Evolutionary conservation across 2,113 vertebrate species (phyloP), one percentile per base, ranked within the genome.

Genomic region (Struthidea cinerea): DNA sequence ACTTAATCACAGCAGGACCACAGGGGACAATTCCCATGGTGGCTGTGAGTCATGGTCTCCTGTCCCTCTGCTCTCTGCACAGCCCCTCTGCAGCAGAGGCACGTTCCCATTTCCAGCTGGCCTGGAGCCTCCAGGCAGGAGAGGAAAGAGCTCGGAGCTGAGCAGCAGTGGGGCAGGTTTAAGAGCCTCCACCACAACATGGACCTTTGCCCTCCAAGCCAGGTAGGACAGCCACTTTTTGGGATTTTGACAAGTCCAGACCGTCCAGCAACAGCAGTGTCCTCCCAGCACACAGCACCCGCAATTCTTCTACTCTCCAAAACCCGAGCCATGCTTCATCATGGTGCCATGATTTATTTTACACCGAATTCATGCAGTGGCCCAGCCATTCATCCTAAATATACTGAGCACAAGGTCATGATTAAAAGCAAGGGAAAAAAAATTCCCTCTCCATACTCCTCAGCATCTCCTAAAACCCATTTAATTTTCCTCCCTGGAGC

Each of bases 11-110:
- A 59, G 67, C 47, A 73, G 77, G 67, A 95, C 57, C 74, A 24
- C 67, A 39, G 79, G 71, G 82, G 90, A 83, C 93, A 67, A 49
- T 86, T 78, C 63, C 79, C 90, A 32, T 32, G 44, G 90, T 17
- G 44, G 56, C 79, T 20, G 46, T 78, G 86, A 96, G 76, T 93
- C 94, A 96, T 0, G 3, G 52, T 32, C 70, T 69, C 57, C 68
- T 27, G 32, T 73, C 85, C 85, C 73, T 69, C 55, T 28, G 67
- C 69, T 67, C 60, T 23, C 41, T 26, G 8, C 55, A 42, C 46
- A 65, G 41, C 39, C 84, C 67, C 44, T 30, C 24, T 69, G 50
- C 32, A 49, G 76, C 49, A 52, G 14, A 53, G 41, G 19, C 68
- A 49, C 30, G 2, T 76, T 49, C 57, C 74, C 61, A 20, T 32